These are phyloP conservation scores for Mus minutoides DNA, from an alignment of 2,797 vertebrate species.

Conservation along the genomic window DNA sequence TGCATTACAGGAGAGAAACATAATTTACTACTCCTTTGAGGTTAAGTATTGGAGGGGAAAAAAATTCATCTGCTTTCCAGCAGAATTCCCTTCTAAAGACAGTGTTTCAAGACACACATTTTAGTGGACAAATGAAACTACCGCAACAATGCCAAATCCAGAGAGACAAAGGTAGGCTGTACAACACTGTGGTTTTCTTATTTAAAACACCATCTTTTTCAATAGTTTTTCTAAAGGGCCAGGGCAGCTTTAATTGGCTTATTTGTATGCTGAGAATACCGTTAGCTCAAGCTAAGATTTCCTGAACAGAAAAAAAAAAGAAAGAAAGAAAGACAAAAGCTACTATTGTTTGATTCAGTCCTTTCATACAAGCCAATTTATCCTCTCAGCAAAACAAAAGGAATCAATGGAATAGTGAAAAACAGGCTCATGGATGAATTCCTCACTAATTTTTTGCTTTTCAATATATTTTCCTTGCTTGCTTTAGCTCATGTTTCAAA, in stretches of 20 bases:
- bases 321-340: not conserved
- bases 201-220: slow-evolving; percentile 16
- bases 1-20: not conserved
- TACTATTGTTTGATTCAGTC: slow-evolving; percentile 44
- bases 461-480: slow-evolving; percentile 16
- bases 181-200: not conserved
- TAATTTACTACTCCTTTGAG: slow-evolving; percentile 52
- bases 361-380: slow-evolving; percentile 46
- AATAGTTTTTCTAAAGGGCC: slow-evolving; percentile 33
- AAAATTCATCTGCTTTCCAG: not conserved
- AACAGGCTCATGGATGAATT: not conserved
- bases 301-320: slow-evolving; percentile 8
- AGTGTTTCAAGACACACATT: not conserved
- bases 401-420: slow-evolving; percentile 40
- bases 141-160: not conserved
- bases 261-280: slow-evolving; percentile 44
- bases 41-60: not conserved
- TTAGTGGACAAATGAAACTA: not conserved
- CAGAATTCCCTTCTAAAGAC: slow-evolving; percentile 47
- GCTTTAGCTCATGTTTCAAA: slow-evolving; percentile 12
- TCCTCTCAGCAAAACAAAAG: slow-evolving; percentile 67
- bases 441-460: slow-evolving; percentile 24
- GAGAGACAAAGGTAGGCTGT: not conserved
- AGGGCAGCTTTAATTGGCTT: slow-evolving; percentile 32
- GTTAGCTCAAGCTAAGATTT: slow-evolving; percentile 50